Percentiles rank a stretch among this genome's conserved stretches.
Conservation (phyloP, 1,140 invertebrate species). For the Scaptomyza pallida region DNA sequence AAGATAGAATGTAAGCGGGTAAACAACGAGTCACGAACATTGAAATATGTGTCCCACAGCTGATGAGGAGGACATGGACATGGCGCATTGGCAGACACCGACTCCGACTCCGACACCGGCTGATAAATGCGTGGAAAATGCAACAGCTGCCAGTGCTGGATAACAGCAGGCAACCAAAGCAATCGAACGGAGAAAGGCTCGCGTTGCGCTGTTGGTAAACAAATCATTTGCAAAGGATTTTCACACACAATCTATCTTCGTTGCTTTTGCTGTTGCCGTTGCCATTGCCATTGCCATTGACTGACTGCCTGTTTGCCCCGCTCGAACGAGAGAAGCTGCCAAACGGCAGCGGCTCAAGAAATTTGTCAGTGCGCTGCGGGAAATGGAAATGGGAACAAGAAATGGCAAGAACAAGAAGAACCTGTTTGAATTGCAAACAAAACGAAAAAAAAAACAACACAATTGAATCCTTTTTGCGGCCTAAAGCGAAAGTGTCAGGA, state of each 20-base stretch:
- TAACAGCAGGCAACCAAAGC: slow-evolving; percentile 48
- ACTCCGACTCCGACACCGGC: slow-evolving; percentile 33
- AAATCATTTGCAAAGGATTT: slow-evolving; percentile 83
- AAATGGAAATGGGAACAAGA: slow-evolving; percentile 4
- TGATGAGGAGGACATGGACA: slow-evolving; percentile 66
- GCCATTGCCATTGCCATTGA: slow-evolving; percentile 25
- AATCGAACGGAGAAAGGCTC: slow-evolving; percentile 44
- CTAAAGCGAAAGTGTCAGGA: slow-evolving; percentile 48
- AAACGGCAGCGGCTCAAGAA: slow-evolving; percentile 42
- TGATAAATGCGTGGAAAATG: slow-evolving; percentile 83
- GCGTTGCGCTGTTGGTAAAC: slow-evolving; percentile 76
- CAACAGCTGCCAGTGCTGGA: slow-evolving; percentile 78
- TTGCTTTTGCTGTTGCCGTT: slow-evolving; percentile 43
- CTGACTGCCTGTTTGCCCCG: slow-evolving; percentile 6
- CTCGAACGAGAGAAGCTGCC: slow-evolving; percentile 26
- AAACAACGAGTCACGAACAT: slow-evolving; percentile 80
- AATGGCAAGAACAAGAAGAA: slow-evolving; percentile 14
- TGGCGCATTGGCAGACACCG: slow-evolving; percentile 35
- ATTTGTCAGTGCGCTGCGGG: slow-evolving; percentile 51
- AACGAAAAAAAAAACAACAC: slow-evolving; percentile 1
- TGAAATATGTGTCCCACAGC: slow-evolving; percentile 79
- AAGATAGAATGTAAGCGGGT: slow-evolving; percentile 49
- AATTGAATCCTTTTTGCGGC: slow-evolving; percentile 22
- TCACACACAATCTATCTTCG: slow-evolving; percentile 82
- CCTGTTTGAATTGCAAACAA: slow-evolving; percentile 42